Evolutionary conservation across 2,113 vertebrate genomes (phyloP).

Genomic region (Thymallus thymallus): DNA sequence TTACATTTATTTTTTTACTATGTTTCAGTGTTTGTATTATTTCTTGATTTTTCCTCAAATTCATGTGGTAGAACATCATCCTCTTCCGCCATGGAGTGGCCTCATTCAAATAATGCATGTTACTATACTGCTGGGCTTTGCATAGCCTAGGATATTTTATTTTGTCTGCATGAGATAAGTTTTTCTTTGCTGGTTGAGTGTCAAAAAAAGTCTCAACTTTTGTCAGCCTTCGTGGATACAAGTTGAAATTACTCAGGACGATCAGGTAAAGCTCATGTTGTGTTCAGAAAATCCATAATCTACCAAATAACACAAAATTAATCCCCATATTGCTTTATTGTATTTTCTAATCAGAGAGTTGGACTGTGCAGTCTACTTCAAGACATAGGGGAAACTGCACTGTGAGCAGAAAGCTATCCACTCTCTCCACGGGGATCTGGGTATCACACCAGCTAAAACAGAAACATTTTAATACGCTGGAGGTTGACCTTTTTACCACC

Average conservation of each 20-base stretch:
- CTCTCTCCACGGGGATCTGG: constrained; percentile 6
- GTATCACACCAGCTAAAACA: constrained; percentile 12
- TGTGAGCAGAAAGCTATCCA: constrained; percentile 6
- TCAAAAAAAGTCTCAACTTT: constrained; percentile 41
- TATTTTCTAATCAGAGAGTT: background rate
- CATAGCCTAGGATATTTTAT: constrained; percentile 8
- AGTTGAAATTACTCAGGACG: constrained; percentile 42
- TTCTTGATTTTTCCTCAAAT: too few species aligned
- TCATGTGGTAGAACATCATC: too few species aligned
- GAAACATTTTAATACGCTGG: constrained; percentile 51
- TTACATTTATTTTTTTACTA: too few species aligned
- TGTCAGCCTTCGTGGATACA: constrained; percentile 36
- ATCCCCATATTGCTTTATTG: constrained; percentile 15
- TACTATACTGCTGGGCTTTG: constrained; percentile 10
- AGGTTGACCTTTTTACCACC: constrained; percentile 35
- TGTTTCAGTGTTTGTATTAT: too few species aligned
- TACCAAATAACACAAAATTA: constrained; percentile 19
- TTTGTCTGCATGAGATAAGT: constrained; percentile 11
- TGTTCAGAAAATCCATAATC: constrained; percentile 21
- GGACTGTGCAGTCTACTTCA: constrained; percentile 21
- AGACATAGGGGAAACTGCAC: constrained; percentile 20
- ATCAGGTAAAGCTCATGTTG: constrained; percentile 6
- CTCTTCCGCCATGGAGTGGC: background rate
- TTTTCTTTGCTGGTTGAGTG: constrained; percentile 23
- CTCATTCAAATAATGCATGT: background rate